Base-by-base conservation (phyloP, 1,140 invertebrate species). In the Zaprionus nigranus region DNA sequence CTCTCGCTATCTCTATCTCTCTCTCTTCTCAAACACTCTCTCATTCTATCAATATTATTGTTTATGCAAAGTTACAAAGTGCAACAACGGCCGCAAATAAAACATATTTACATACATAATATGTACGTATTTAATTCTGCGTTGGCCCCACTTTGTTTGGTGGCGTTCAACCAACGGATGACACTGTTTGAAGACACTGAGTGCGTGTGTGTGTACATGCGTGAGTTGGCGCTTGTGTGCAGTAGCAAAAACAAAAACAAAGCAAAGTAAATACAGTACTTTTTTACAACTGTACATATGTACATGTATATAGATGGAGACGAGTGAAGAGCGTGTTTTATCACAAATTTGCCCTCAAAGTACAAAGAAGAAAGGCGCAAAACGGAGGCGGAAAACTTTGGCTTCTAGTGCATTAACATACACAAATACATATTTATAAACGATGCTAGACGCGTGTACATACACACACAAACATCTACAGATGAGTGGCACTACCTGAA, bases 171-270 rank as follows among this genome's bases (percentile, higher is more conserved):
- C 38, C 65, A 75, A 63, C 43, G 63, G 36, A 75, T 34, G 73
- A 71, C 66, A 71, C 51, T 58, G 34, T n/a, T 36, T 59, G 43
- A 65, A 34, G 73, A 71, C 66, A 64, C 51, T 58, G 22, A 40
- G 15, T 59, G 43, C 24, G 51, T 24, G 38, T 40, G 24, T 60
- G 24, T 56, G 49, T 30, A 20, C 20, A n/a, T 51, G 60, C n/a
- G 30, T 43, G 34, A 9, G 15, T 57, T n/a, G 28, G n/a, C 17
- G 51, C 5, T 22, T 65, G 34, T 65, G 24, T 51, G 17, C 30
- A 59, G 53, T 40, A 75, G 57, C 38, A 49, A 70, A 59, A 70
- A 75, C 62, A 70, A 70, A 75, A 75, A 61, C 51, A 75, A 62
- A 38, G 30, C 57, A 63, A 34, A 34, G 51, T 74, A 59, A 46